Evolutionary conservation across 2,113 vertebrate species (phyloP).

Genomic region (Jacana jacana): DNA sequence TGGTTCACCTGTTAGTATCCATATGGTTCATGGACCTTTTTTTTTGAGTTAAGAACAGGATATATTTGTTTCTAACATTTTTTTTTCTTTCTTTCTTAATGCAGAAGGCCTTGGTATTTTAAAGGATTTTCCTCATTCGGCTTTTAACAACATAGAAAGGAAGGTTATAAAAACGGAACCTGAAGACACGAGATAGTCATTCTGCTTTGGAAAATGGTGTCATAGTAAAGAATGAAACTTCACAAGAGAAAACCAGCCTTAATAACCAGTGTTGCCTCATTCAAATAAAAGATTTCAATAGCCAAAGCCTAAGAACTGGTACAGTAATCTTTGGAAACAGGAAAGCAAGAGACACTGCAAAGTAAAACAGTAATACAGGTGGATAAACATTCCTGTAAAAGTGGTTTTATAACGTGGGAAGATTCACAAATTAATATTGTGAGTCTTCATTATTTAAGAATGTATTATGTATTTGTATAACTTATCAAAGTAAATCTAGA

Average conservation of each 20-base stretch:
- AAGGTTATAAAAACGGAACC: constrained; percentile 95
- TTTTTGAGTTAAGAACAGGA: background rate
- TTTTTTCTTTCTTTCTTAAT: background rate
- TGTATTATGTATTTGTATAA: constrained; percentile 82
- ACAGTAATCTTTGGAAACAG: constrained; percentile 62
- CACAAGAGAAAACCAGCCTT: constrained; percentile 90
- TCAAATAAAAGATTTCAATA: constrained; percentile 82
- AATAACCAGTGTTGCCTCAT: constrained; percentile 98
- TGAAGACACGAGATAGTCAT: constrained; percentile 94
- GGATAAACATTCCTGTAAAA: constrained; percentile 74
- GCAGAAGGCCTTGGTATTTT: constrained; percentile 88
- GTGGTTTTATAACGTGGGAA: constrained; percentile 64
- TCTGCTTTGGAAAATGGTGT: constrained; percentile 76
- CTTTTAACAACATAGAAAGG: constrained; percentile 83
- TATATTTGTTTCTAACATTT: background rate
- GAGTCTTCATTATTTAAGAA: constrained; percentile 84
- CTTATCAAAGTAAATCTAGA: constrained; percentile 78
- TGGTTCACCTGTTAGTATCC: background rate
- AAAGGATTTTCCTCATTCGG: constrained; percentile 86
- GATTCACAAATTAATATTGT: constrained; percentile 79
- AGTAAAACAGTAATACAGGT: constrained; percentile 69
- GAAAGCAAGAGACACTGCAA: constrained; percentile 66
- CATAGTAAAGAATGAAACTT: constrained; percentile 80
- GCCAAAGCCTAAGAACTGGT: constrained; percentile 86
- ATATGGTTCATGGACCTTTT: background rate